Base-by-base conservation (phyloP, 2,888 invertebrate species). In the Tanypteryx hageni region DNA sequence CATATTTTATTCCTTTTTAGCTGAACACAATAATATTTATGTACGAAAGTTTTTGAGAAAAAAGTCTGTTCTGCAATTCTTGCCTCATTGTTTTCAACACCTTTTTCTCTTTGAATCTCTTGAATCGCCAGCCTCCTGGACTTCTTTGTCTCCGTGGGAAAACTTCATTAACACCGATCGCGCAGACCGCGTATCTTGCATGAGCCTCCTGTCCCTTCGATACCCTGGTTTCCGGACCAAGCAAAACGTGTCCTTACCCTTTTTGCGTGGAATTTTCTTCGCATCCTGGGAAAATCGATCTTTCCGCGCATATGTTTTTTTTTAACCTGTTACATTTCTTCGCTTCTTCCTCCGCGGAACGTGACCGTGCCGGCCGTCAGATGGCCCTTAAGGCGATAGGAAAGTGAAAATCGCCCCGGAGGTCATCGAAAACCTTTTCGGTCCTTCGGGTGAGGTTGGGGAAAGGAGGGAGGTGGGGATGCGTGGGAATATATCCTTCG, bases 351-450 rank as follows among this genome's bases (percentile, higher is more conserved):
- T n/a, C 68, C 18, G 9, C 22, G 18, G 7, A 68, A 68, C 68
- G n/a, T 14, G 76, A 22, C 76, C 44, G 44, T 44, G 44, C 44
- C 5, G 44, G 44, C 44, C 76, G 13, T 76, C 76, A 76, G 76
- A 27, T 76, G 22, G 68, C 68, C 16, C n/a, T 68, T 9, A 18
- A 18, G 68, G 18, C 18, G 68, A 68, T 68, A 68, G 76, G 14
- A 76, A 76, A 76, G 76, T 76, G 76, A 22, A 76, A 76, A 68
- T 68, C n/a, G 18, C 18, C n/a, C 68, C 68, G 68, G 68, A 68
- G 68, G 68, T 18, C 68, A 68, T 68, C 68, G n/a, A 22, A n/a
- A 76, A 27, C 76, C 76, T 76, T 76, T 76, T 76, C 22, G 76
- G 68, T n/a, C 44, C 44, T 44, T 44, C 44, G 44, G 5, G 44